Conservation (phyloP, 2,797 vertebrate genomes). For the Eospalax fontanierii region DNA sequence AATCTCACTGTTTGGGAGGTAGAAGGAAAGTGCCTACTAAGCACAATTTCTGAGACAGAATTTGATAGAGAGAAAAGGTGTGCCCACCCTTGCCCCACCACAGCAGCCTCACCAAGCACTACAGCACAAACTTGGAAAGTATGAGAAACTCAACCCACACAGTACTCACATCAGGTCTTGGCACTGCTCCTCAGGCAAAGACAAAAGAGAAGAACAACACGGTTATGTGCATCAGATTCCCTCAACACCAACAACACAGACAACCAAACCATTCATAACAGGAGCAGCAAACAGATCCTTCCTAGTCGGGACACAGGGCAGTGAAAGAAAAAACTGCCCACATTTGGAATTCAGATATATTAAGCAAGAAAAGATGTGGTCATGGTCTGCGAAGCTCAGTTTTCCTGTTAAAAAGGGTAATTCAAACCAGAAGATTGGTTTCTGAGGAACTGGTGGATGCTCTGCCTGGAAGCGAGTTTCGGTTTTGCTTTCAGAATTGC, state of each 20-base stretch:
- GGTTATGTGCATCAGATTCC: not conserved
- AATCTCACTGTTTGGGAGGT: not conserved
- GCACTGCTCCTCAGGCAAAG: slow-evolving; percentile 12
- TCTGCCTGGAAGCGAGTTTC: slow-evolving; percentile 24
- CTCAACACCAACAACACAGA: not conserved
- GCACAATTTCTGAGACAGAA: not conserved
- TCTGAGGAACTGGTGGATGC: slow-evolving; percentile 26
- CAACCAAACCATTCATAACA: not conserved
- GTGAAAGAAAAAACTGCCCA: not conserved
- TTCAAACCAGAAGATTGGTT: slow-evolving; percentile 14
- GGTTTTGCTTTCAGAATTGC: slow-evolving; percentile 70
- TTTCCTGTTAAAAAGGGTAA: slow-evolving; percentile 44
- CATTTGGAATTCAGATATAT: not conserved
- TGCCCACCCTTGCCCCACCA: not conserved
- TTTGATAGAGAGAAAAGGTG: not conserved
- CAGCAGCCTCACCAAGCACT: not conserved
- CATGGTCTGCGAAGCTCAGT: not conserved
- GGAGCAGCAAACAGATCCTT: not conserved
- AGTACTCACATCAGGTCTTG: slow-evolving; percentile 13
- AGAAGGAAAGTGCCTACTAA: not conserved
- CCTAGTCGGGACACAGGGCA: not conserved
- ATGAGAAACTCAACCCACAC: not conserved
- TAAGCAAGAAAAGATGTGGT: not conserved
- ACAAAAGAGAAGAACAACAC: not conserved
- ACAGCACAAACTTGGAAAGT: not conserved